Conservation (phyloP, 2,888 invertebrate species). For the Netelia virgata region DNA sequence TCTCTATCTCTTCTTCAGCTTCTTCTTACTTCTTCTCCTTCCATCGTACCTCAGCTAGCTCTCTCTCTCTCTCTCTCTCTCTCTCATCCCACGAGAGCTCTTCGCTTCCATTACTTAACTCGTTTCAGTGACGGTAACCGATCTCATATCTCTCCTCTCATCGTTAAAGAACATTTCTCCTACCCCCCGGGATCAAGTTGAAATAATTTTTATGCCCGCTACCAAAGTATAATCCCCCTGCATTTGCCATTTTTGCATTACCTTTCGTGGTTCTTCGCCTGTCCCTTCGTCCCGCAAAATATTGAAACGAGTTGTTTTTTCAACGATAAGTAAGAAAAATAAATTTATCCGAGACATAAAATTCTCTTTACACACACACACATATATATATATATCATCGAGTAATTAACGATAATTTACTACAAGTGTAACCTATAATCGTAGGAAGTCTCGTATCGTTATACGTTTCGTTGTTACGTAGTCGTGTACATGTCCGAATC, state of each 20-base stretch:
- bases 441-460: neutral
- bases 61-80: constrained; percentile 14
- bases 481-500: constrained; percentile 50
- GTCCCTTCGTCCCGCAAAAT: no score
- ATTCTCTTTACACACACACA: no score
- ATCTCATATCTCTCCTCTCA: constrained; percentile 63
- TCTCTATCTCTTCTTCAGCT: constrained; percentile 27
- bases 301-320: no score
- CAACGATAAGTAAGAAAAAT: no score
- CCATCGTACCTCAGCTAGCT: constrained; percentile 26
- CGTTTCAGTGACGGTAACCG: constrained; percentile 76
- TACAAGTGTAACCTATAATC: no score
- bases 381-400: no score
- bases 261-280: neutral
- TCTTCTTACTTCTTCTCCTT: constrained; percentile 40
- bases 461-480: neutral
- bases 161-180: constrained; percentile 77
- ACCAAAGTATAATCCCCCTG: constrained; percentile 8
- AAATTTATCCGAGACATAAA: no score
- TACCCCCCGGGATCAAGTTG: constrained; percentile 55
- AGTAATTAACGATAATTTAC: no score
- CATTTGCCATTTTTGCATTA: neutral
- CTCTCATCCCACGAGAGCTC: constrained; percentile 55
- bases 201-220: constrained; percentile 38
- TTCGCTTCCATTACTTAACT: constrained; percentile 77